Percentiles rank a stretch among this genome's conserved stretches.
Conservation (phyloP, 2,888 invertebrate genomes). For the Antheraea assamensis region DNA sequence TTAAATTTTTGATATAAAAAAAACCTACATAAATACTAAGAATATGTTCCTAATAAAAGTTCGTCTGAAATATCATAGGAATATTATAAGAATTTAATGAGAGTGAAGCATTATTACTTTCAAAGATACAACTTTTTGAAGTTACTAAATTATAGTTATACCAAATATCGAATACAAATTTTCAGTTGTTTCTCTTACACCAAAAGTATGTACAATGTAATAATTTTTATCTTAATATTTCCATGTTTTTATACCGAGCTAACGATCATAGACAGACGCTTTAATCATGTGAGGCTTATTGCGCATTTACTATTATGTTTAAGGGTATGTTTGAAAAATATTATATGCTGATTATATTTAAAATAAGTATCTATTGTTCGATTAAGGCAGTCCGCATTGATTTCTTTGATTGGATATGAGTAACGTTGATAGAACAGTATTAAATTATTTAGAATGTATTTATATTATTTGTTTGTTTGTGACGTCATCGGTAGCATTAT, state of each 20-base stretch:
- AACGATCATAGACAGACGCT: conserved; percentile 46
- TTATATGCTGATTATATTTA: conserved; percentile 42
- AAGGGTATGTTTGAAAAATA: conserved; percentile 63
- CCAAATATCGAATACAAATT: no score
- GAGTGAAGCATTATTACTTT: not conserved
- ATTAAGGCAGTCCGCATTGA: conserved; percentile 30
- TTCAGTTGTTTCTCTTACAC: no score
- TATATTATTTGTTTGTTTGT: conserved; percentile 14
- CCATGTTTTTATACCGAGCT: not conserved
- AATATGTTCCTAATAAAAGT: not conserved
- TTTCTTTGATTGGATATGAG: conserved; percentile 40
- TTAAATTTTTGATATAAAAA: conserved; percentile 21
- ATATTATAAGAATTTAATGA: not conserved
- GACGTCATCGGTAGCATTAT: conserved; percentile 19
- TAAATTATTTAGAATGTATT: conserved; percentile 36
- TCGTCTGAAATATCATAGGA: not conserved
- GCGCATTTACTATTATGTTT: conserved; percentile 73
- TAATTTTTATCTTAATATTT: not conserved
- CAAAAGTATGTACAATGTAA: not conserved
- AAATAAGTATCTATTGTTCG: conserved; percentile 51
- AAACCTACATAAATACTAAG: not conserved
- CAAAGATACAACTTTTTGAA: conserved; percentile 44
- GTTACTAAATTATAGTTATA: conserved; percentile 21
- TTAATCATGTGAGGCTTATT: conserved; percentile 71
- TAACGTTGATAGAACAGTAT: conserved; percentile 45